A percentile compares a stretch with the other conserved stretches of the same genome.
phyloP scores from a whole-genome alignment of 2,113 vertebrate species.

The Cottus gobio region DNA sequence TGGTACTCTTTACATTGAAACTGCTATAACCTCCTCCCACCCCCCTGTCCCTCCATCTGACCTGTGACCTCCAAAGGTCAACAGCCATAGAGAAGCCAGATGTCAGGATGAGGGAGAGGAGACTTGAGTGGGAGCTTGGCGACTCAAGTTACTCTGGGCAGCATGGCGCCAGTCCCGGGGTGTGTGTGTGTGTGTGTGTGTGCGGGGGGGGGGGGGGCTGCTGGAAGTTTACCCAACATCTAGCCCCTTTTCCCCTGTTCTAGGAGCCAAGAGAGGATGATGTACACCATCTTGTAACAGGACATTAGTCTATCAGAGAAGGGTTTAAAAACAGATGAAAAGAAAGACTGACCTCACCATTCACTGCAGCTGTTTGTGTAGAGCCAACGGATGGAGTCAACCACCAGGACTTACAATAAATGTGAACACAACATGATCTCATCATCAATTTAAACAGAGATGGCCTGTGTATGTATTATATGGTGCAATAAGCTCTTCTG shows the following conservation, averaged over 20 bases:
- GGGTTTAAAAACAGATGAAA: neutral
- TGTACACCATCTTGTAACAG: neutral
- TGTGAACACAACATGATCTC: neutral
- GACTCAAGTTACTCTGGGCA: conserved; percentile 87
- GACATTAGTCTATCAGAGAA: neutral
- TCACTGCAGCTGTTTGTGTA: neutral
- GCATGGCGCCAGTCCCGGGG: conserved; percentile 88
- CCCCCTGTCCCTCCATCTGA: conserved; percentile 52
- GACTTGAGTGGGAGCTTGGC: conserved; percentile 80
- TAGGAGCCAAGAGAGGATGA: neutral
- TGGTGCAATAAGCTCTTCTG: neutral
- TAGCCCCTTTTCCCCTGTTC: neutral
- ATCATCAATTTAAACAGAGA: too few relatives aligned
- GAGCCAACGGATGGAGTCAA: too few relatives aligned
- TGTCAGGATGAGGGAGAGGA: conserved; percentile 88
- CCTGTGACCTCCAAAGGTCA: conserved; percentile 88
- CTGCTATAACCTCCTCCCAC: conserved; percentile 69
- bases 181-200: too few relatives aligned
- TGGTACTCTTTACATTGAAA: too few relatives aligned
- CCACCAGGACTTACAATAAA: neutral
- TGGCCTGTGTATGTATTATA: neutral
- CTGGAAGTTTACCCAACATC: neutral
- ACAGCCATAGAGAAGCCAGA: conserved; percentile 88
- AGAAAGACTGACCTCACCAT: neutral
- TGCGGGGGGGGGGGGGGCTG: too few relatives aligned